A percentile compares a stretch with the other conserved stretches of the same genome.
phyloP scores from a whole-genome alignment of 2,113 vertebrate genomes.

The Centrocercus urophasianus region DNA sequence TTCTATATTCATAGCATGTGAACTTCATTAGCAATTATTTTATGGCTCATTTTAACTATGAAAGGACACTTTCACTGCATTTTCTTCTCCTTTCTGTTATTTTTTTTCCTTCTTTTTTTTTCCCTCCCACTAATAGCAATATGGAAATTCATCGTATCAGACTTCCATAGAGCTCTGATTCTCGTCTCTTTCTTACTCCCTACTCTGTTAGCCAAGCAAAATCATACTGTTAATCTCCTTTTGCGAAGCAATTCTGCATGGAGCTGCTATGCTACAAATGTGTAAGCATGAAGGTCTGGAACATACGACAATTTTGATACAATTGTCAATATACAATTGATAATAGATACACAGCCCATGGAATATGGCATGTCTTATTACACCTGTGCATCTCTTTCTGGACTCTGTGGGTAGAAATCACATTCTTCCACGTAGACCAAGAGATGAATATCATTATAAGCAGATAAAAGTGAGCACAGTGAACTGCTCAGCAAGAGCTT shows the following conservation, averaged over 20 bases:
- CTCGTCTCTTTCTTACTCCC: background rate
- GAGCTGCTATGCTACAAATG: background rate
- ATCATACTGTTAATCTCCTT: background rate
- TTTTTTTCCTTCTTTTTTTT: background rate
- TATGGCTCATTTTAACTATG: constrained; percentile 12
- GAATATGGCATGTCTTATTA: background rate
- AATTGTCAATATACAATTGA: no score
- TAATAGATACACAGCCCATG: background rate
- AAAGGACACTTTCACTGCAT: background rate
- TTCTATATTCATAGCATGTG: constrained; percentile 26
- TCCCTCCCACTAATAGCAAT: background rate
- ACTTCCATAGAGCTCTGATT: background rate
- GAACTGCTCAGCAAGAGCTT: background rate
- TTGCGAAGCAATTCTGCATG: background rate
- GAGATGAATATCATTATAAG: background rate
- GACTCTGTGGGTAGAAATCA: background rate
- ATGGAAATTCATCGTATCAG: background rate
- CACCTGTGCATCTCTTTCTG: background rate
- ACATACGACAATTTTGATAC: background rate
- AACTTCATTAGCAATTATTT: constrained; percentile 19
- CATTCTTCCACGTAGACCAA: background rate
- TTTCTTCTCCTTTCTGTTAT: constrained; percentile 2
- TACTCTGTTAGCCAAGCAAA: background rate
- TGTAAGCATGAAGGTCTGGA: background rate
- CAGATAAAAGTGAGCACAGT: background rate